Percentiles rank a stretch among this genome's conserved stretches.
These are phyloP conservation scores for Lordiphosa andalusiaca DNA, from an alignment of 2,888 invertebrate species.

Conservation along the genomic window DNA sequence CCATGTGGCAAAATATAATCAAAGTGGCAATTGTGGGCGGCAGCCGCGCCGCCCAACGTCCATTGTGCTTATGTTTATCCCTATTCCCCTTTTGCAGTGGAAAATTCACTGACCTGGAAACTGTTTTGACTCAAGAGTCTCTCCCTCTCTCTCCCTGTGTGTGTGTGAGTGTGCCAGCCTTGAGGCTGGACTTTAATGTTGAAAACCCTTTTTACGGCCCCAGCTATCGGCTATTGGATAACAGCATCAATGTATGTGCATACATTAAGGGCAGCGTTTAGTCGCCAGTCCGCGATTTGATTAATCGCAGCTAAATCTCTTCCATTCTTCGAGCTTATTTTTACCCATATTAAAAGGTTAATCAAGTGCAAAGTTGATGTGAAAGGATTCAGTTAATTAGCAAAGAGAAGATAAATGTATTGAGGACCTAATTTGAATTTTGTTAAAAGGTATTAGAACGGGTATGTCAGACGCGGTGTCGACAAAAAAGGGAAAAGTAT, in stretches of 20 bases:
- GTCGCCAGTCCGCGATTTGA: constrained; percentile 21
- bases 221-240: constrained; percentile 25
- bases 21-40: constrained; percentile 54
- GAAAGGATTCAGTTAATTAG: constrained; percentile 60
- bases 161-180: constrained; percentile 1
- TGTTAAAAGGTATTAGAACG: no score
- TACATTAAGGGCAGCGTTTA: constrained; percentile 37
- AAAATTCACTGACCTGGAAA: constrained; percentile 73
- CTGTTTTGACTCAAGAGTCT: constrained; percentile 14
- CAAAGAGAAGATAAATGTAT: constrained; percentile 14
- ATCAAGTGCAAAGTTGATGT: constrained; percentile 60
- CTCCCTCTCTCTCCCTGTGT: no score
- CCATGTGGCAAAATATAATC: constrained; percentile 73
- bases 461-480: no score
- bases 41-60: constrained; percentile 13
- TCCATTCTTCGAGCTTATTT: constrained; percentile 43
- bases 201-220: constrained; percentile 34
- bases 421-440: neutral
- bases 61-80: constrained; percentile 61
- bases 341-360: constrained; percentile 52
- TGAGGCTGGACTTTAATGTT: constrained; percentile 8
- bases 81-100: constrained; percentile 25
- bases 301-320: constrained; percentile 37
- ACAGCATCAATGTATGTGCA: constrained; percentile 22
- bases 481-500: no score